These are phyloP conservation scores for Dicranocentrus wangi DNA, from an alignment of 2,888 invertebrate species.

Conservation along the genomic window DNA sequence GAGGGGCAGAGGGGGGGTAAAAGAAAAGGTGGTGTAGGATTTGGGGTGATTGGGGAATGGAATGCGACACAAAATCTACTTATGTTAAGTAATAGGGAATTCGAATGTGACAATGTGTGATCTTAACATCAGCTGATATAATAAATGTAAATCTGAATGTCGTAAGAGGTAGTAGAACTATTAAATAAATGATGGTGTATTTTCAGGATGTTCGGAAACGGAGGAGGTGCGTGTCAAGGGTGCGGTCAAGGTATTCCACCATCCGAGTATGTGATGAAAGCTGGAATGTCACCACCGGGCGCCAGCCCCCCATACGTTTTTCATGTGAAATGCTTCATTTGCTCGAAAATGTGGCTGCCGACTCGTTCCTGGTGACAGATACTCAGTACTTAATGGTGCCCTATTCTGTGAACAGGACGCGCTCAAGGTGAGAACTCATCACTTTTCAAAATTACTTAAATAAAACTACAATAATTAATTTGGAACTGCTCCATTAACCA, in stretches of 20 bases:
- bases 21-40: not conserved
- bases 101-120: no score
- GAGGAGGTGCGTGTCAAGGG: conserved; percentile 90
- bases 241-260: conserved; percentile 95
- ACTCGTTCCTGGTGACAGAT: conserved; percentile 93
- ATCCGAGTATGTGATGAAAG: conserved; percentile 93
- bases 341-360: conserved; percentile 93
- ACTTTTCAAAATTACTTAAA: no score
- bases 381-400: conserved; percentile 91
- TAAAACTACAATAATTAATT: conserved; percentile 6
- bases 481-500: no score
- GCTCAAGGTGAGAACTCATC: conserved; percentile 82
- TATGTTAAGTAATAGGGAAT: no score
- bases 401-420: conserved; percentile 96
- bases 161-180: no score
- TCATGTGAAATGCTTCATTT: conserved; percentile 96
- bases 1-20: no score
- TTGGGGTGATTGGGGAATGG: not conserved
- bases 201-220: conserved; percentile 91
- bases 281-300: conserved; percentile 78
- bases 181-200: conserved; percentile 23
- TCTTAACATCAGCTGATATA: no score
- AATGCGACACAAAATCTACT: no score
- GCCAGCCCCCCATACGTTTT: conserved; percentile 82
- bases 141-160: no score